A percentile compares a stretch with the other conserved stretches of the same genome.
Conservation (phyloP, 1,140 invertebrate species). For the Leptoteleia sp. region DNA sequence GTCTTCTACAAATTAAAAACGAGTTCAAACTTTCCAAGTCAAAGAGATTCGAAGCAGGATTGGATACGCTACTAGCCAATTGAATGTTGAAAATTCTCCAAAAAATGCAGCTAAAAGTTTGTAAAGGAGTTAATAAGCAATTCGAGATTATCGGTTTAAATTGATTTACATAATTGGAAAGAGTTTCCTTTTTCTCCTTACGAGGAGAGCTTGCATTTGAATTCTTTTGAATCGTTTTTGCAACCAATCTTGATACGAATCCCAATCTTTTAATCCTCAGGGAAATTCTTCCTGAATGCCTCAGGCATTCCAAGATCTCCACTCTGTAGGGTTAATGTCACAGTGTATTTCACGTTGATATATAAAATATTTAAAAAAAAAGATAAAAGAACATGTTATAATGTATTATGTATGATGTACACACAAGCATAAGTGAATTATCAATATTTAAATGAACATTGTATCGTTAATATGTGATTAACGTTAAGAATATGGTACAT, state of each 20-base stretch:
- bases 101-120: too few relatives aligned
- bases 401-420: constrained; percentile 54
- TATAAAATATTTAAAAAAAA: constrained; percentile 63
- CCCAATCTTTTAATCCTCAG: constrained; percentile 59
- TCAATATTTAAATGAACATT: constrained; percentile 62
- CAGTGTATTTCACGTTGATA: constrained; percentile 64
- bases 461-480: constrained; percentile 60
- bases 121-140: too few relatives aligned
- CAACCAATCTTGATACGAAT: constrained; percentile 57
- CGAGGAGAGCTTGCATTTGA: too few relatives aligned
- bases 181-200: too few relatives aligned
- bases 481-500: constrained; percentile 41
- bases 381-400: constrained; percentile 47
- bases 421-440: constrained; percentile 53
- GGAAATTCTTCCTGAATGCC: constrained; percentile 43
- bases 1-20: constrained; percentile 44
- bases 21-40: constrained; percentile 35
- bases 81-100: too few relatives aligned
- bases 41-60: constrained; percentile 50
- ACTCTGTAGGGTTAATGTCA: constrained; percentile 66
- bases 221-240: constrained; percentile 1
- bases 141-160: too few relatives aligned
- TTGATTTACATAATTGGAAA: too few relatives aligned
- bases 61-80: too few relatives aligned
- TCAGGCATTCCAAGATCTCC: constrained; percentile 56